Base-by-base conservation (phyloP, 2,113 vertebrate genomes). In the Lamprotornis superbus region DNA sequence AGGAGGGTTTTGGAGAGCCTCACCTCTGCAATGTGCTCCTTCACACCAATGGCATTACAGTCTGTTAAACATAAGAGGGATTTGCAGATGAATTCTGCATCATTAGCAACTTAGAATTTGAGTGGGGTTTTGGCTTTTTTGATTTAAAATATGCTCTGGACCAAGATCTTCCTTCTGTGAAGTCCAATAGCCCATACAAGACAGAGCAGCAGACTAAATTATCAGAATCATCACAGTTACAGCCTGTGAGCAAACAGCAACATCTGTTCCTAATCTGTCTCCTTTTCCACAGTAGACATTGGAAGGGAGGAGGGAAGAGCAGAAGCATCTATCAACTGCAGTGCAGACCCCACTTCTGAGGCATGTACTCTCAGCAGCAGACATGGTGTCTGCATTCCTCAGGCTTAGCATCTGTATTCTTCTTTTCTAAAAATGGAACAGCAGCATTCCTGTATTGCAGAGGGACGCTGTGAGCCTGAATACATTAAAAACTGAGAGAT, bases 231-330 rank as follows among this genome's bases (percentile, higher is more conserved):
- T 77, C 86, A 69, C 76, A 71, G 86, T 60, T 81, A 64, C 69
- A 92, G 77, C 60, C 86, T 75, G 77, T 78, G 83, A 96, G 83
- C 88, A 93, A 88, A 94, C 88, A 92, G 92, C 75, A 95, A 70
- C 93, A 91, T 86, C 95, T 95, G 87, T 9, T 90, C 76, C 64
- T 95, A 75, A 93, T 95, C 92, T 84, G 74, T 94, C 79, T 88
- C 79, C 35, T 59, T 83, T 91, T 90, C 52, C 88, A 80, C 71
- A 78, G 81, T 49, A 83, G 71, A 57, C 56, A 86, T 18, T 12
- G 47, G 28, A n/a, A 67, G 2, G 13, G 80, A 90, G 73, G 74
- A 67, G 68, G 75, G 31, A 80, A 92, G 40, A 85, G 78, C 20
- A 86, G 71, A 47, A 77, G 42, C 47, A 83, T 40, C 50, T 4